Conservation (phyloP, 2,113 vertebrate genomes). For the Malaclemys terrapin region DNA sequence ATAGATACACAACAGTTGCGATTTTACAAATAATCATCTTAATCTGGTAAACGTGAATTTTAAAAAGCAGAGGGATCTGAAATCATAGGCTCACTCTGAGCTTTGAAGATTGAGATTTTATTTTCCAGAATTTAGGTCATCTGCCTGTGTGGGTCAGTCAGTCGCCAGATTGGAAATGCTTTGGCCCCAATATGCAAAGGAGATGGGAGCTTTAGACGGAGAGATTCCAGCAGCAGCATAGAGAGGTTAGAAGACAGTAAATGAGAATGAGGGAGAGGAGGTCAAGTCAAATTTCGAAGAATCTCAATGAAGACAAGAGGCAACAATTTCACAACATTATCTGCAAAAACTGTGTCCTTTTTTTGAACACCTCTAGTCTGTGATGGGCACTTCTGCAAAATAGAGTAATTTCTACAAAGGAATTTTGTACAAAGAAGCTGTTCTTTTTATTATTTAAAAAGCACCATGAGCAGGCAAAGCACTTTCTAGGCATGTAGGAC, state of each 20-base stretch:
- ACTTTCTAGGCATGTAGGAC: not conserved
- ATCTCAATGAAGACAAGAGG: not conserved
- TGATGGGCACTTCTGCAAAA: not conserved
- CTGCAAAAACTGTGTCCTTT: not conserved
- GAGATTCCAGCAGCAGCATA: not conserved
- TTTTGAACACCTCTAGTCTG: not conserved
- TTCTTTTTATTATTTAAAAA: not conserved
- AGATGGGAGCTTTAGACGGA: not conserved
- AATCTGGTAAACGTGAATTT: not conserved
- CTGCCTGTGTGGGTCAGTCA: not conserved
- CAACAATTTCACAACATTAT: not conserved
- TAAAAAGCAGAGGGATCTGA: not conserved
- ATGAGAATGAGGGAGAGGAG: not conserved
- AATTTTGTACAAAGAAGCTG: not conserved
- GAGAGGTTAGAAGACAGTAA: not conserved
- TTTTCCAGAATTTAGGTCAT: not conserved
- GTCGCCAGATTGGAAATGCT: not conserved
- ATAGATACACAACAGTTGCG: not conserved
- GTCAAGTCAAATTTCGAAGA: not conserved
- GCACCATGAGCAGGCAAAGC: not conserved
- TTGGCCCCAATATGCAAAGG: not conserved
- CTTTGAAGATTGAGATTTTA: not conserved
- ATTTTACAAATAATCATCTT: not conserved
- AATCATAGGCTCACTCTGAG: not conserved
- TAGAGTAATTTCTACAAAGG: not conserved